Base-by-base conservation (phyloP, 35 echinoderm and acorn worm species). In the Lytechinus variegatus region DNA sequence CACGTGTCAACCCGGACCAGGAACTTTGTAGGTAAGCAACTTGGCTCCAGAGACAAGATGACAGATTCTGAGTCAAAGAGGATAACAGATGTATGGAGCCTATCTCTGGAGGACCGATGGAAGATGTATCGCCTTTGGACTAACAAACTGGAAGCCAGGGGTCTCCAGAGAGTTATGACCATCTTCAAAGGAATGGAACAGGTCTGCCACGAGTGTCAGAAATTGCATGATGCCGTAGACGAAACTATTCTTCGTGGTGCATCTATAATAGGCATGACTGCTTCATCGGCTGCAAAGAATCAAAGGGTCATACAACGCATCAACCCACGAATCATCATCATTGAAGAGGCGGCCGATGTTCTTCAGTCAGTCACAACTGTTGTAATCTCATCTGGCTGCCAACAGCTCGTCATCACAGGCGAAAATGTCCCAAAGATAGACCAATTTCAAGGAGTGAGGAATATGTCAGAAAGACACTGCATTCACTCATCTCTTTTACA, bases 261-360 rank as follows among this genome's bases (percentile, higher is more conserved):
- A 5, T 87, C 54, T n/a, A 87, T 99, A 54, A 96, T 99, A 71
- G 98, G 97, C 4, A 95, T 99, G 92, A 99, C 98, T 93, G 97
- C 97, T 87, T 86, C 95, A 87, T 87, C 61, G 19, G 95, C 91
- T 55, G 92, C 79, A 87, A 93, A 92, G 66, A 54, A 27, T 10
- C 86, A 66, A 87, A 56, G 60, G 61, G 72, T 27, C 44, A 7
- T 96, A 13, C 27, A 94, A 92, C 98, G 97, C 4, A 55, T 86
- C 29, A 28, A 29, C 16, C 92, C 92, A 28, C 61, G 44, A 87
- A 87, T 96, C 9, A 61, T 96, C 21, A 88, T 96, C 56, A 71
- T 94, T 86, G 95, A 96, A 29, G 95, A 96, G 60, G 95, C 92
- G 53, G 95, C 92, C 27, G 95, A 96, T 87, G 71, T 96, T 53